These are phyloP conservation scores for Autographa gamma DNA, from an alignment of 2,888 invertebrate genomes.

Conservation along the genomic window DNA sequence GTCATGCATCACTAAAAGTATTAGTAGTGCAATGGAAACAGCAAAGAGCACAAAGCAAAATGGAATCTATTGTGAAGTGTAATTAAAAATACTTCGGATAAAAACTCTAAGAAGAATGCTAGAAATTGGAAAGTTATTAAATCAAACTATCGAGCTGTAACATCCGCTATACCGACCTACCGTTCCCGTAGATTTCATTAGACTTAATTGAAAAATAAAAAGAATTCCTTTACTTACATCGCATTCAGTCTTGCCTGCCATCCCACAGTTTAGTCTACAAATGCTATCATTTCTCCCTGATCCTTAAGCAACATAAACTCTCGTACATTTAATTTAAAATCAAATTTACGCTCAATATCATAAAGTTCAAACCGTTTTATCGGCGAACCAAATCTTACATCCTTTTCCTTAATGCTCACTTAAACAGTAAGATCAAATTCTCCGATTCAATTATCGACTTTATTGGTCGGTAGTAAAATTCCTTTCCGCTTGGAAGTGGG, in stretches of 20 bases:
- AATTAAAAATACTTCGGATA: slow-evolving; percentile 51
- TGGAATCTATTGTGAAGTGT: slow-evolving; percentile 39
- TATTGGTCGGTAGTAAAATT: slow-evolving; percentile 48
- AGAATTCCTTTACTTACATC: slow-evolving; percentile 80
- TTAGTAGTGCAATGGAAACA: slow-evolving; percentile 31
- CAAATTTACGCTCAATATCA: slow-evolving; percentile 28
- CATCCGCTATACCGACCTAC: slow-evolving; percentile 56
- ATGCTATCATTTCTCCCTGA: slow-evolving; percentile 64
- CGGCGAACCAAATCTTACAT: slow-evolving; percentile 54
- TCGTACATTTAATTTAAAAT: slow-evolving; percentile 36
- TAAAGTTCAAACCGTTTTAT: slow-evolving; percentile 54
- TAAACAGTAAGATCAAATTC: slow-evolving; percentile 52
- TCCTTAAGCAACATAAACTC: slow-evolving; percentile 43
- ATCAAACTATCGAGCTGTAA: slow-evolving; percentile 59
- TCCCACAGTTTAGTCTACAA: slow-evolving; percentile 81
- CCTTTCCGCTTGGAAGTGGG: slow-evolving; percentile 36
- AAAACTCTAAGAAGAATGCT: slow-evolving; percentile 48
- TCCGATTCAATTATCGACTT: slow-evolving; percentile 53
- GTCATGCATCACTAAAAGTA: slow-evolving; percentile 22
- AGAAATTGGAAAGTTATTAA: slow-evolving; percentile 59
- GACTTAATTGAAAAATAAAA: slow-evolving; percentile 83
- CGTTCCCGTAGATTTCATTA: slow-evolving; percentile 75
- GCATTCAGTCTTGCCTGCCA: slow-evolving; percentile 78
- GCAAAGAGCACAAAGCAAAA: slow-evolving; percentile 12
- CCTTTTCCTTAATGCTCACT: slow-evolving; percentile 54